Evolutionary conservation across 2,888 invertebrate species (phyloP).

Genomic region (Choristoneura rosaceana): DNA sequence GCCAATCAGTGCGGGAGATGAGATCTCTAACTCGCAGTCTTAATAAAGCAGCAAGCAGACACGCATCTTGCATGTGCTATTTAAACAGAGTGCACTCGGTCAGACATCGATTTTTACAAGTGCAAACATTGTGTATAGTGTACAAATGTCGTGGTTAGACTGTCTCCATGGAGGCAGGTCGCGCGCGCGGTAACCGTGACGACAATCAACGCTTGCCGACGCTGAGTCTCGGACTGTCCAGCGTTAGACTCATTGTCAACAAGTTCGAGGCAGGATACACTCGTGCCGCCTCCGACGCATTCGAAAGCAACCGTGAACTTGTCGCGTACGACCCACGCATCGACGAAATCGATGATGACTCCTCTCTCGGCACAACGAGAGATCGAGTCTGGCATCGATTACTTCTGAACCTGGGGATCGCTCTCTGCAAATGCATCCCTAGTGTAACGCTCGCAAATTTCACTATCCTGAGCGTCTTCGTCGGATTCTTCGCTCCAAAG

Average conservation of each 20-base stretch:
- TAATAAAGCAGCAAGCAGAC: constrained; percentile 57
- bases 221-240: constrained; percentile 77
- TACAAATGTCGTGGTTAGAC: constrained; percentile 63
- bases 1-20: constrained; percentile 52
- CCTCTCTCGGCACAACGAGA: constrained; percentile 71
- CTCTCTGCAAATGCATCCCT: constrained; percentile 73
- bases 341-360: constrained; percentile 70
- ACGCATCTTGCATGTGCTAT: constrained; percentile 59
- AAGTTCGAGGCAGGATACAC: constrained; percentile 75
- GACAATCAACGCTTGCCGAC: constrained; percentile 70
- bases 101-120: constrained; percentile 57
- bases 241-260: constrained; percentile 81
- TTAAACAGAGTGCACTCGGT: constrained; percentile 63
- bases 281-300: constrained; percentile 61
- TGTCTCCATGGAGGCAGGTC: constrained; percentile 80
- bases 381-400: constrained; percentile 71
- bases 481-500: constrained; percentile 77
- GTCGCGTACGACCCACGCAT: constrained; percentile 70
- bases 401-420: constrained; percentile 62
- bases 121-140: constrained; percentile 44
- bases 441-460: constrained; percentile 79
- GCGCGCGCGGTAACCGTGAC: constrained; percentile 77
- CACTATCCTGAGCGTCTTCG: constrained; percentile 69
- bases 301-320: constrained; percentile 60
- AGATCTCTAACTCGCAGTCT: constrained; percentile 63